phyloP scores from a whole-genome alignment of 2,797 vertebrate species.

The Dendrocincla tyrannina region DNA sequence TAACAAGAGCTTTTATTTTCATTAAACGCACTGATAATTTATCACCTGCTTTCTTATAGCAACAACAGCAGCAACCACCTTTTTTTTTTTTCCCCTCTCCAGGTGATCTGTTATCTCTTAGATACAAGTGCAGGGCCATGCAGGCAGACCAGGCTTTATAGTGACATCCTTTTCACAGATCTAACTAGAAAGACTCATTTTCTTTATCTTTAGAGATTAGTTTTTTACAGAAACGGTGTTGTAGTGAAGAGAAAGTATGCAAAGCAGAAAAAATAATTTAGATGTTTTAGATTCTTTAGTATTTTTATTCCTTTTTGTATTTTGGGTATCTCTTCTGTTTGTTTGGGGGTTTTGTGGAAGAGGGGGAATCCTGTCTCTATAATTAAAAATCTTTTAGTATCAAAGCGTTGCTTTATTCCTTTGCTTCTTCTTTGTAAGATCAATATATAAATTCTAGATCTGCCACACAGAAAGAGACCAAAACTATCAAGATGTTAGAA shows the following conservation, averaged over 20 bases:
- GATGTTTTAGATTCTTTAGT: background rate
- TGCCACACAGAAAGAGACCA: background rate
- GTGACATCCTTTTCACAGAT: background rate
- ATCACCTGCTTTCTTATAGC: background rate
- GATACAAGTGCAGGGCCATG: background rate
- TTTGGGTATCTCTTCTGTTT: background rate
- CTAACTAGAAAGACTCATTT: background rate
- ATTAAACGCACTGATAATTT: background rate
- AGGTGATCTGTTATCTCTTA: background rate
- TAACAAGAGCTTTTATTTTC: background rate
- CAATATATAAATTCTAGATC: background rate
- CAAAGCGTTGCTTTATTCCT: background rate
- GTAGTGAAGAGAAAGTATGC: background rate
- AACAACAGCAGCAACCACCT: background rate
- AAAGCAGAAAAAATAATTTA: background rate
- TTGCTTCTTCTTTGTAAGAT: background rate
- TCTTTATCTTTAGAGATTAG: background rate
- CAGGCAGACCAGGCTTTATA: background rate
- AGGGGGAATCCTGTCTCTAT: background rate
- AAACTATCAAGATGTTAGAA: background rate
- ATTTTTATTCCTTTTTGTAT: background rate
- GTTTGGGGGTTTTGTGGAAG: accelerated
- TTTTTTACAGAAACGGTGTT: background rate
- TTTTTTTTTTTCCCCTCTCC: background rate
- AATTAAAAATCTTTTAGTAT: background rate